Evolutionary conservation across 2,113 vertebrate genomes (phyloP).

Genomic region (Empidonax traillii): DNA sequence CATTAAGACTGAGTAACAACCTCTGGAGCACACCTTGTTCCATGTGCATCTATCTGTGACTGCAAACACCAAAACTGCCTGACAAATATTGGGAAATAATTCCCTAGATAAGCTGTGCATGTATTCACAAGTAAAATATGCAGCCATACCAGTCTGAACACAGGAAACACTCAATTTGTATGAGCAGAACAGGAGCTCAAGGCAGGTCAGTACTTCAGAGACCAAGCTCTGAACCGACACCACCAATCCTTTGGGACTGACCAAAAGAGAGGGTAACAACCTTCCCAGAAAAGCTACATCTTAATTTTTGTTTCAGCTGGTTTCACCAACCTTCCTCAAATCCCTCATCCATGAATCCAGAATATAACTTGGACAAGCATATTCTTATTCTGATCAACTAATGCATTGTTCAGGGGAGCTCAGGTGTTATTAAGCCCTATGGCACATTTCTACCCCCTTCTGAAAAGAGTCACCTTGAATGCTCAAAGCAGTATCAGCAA

Average conservation of each 20-base stretch:
- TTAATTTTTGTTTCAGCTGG: background rate
- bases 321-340: background rate
- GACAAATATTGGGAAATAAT: background rate
- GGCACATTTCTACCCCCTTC: background rate
- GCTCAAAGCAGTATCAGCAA: background rate
- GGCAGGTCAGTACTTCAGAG: background rate
- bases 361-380: background rate
- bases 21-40: background rate
- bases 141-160: background rate
- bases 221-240: background rate
- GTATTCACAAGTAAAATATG: slow-evolving; percentile 8
- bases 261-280: background rate
- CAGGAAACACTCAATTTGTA: background rate
- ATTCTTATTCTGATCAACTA: background rate
- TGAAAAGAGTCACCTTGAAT: background rate
- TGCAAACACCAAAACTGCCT: slow-evolving; percentile 3
- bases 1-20: background rate
- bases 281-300: background rate
- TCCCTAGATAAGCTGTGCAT: background rate
- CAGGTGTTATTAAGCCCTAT: background rate
- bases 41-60: background rate
- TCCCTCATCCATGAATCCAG: background rate
- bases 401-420: background rate
- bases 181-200: background rate
- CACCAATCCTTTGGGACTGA: background rate